These are phyloP conservation scores for Terrapene triunguis DNA, from an alignment of 2,113 vertebrate species.

Conservation along the genomic window DNA sequence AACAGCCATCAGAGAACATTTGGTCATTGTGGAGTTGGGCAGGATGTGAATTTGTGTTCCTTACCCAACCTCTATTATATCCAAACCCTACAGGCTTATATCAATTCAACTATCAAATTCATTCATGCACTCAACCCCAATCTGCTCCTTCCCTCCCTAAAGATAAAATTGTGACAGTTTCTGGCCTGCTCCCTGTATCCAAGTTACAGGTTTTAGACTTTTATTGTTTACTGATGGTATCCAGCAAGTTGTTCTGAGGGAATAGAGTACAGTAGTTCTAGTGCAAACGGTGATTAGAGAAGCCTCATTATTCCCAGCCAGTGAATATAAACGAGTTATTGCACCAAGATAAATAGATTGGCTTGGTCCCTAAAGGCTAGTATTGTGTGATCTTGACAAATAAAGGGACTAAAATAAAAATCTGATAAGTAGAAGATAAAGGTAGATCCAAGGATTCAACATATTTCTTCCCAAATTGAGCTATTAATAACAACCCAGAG, in stretches of 20 bases:
- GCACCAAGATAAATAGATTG: slow-evolving; percentile 29
- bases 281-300: slow-evolving; percentile 58
- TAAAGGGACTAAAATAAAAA: slow-evolving; percentile 30
- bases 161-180: not conserved
- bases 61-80: not conserved
- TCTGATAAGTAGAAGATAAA: slow-evolving; percentile 30
- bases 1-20: not conserved
- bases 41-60: not conserved
- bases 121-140: not conserved
- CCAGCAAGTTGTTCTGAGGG: not conserved
- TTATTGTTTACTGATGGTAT: not conserved
- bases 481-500: slow-evolving; percentile 30
- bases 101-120: not conserved
- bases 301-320: slow-evolving; percentile 53
- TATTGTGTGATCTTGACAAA: slow-evolving; percentile 50
- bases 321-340: slow-evolving; percentile 37
- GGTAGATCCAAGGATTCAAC: slow-evolving; percentile 9
- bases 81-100: not conserved
- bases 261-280: slow-evolving; percentile 27
- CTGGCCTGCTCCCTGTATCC: not conserved
- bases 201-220: not conserved
- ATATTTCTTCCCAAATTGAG: slow-evolving; percentile 41
- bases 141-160: not conserved
- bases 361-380: not conserved
- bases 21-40: not conserved